Evolutionary conservation across 2,113 vertebrate species (phyloP).

Genomic region (Percina caprodes): DNA sequence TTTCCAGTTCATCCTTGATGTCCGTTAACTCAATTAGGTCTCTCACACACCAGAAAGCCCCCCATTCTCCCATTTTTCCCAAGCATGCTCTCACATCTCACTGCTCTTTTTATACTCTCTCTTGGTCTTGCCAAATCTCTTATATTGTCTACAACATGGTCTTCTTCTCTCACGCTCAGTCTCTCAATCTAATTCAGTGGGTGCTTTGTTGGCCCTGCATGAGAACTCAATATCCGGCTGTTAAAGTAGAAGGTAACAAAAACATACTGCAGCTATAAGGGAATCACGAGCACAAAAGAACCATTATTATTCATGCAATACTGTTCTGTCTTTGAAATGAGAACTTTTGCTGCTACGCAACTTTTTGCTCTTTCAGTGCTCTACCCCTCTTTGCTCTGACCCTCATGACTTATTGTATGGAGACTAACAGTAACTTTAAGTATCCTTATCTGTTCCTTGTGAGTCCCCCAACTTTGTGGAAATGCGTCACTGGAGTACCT

Average conservation of each 20-base stretch:
- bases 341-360: not conserved
- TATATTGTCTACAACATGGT: slow-evolving; percentile 24
- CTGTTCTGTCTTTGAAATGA: not conserved
- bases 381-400: not conserved
- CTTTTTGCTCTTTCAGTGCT: not conserved
- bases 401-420: not conserved
- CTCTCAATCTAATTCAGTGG: slow-evolving; percentile 9
- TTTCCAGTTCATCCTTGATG: slow-evolving; percentile 7
- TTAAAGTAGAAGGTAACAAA: slow-evolving; percentile 12
- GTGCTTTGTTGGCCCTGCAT: slow-evolving; percentile 35
- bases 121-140: slow-evolving; percentile 15
- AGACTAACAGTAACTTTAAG: too few species aligned
- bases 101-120: slow-evolving; percentile 24
- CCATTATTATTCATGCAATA: not conserved
- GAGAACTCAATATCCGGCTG: slow-evolving; percentile 18
- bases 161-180: slow-evolving; percentile 41
- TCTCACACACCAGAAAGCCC: slow-evolving; percentile 41
- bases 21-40: slow-evolving; percentile 63
- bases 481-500: not conserved
- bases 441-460: too few species aligned
- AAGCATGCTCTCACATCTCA: slow-evolving; percentile 27
- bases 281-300: not conserved
- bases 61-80: slow-evolving; percentile 37
- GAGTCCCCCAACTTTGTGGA: not conserved
- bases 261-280: slow-evolving; percentile 10